A percentile compares a stretch with the other conserved stretches of the same genome.
phyloP scores from a whole-genome alignment of 2,113 vertebrate species.

The Puntigrus tetrazona region DNA sequence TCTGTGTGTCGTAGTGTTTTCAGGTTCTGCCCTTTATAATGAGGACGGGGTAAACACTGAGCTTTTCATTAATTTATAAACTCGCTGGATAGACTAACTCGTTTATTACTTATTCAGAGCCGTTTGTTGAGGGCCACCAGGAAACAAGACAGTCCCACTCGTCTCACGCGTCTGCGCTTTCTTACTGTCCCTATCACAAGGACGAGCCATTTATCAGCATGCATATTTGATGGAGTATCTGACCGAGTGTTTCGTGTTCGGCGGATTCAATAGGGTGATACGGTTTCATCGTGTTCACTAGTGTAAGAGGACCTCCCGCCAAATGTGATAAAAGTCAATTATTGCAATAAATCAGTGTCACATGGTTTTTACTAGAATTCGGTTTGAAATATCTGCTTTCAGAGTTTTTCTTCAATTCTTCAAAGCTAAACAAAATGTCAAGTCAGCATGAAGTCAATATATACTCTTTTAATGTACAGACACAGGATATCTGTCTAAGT shows the following conservation, averaged over 20 bases:
- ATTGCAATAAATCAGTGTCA: slow-evolving; percentile 52
- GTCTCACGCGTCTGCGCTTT: neutral
- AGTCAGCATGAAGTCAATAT: too few relatives aligned
- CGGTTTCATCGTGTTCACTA: neutral
- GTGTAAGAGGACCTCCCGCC: neutral
- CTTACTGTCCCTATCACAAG: slow-evolving; percentile 13
- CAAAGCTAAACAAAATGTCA: too few relatives aligned
- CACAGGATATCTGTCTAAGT: too few relatives aligned
- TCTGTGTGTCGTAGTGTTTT: slow-evolving; percentile 40
- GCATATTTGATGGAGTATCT: slow-evolving; percentile 22
- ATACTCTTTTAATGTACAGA: too few relatives aligned
- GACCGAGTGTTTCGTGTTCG: neutral
- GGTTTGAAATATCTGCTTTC: neutral
- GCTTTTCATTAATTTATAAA: slow-evolving; percentile 86
- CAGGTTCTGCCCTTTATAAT: slow-evolving; percentile 39
- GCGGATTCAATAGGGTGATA: slow-evolving; percentile 3
- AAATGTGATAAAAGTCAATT: neutral
- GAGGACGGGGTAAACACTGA: slow-evolving; percentile 76
- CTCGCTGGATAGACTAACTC: slow-evolving; percentile 74
- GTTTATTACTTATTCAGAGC: slow-evolving; percentile 84
- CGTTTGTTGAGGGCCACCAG: slow-evolving; percentile 69
- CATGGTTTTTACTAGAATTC: slow-evolving; percentile 49
- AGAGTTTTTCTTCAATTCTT: too few relatives aligned
- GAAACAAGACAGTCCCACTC: slow-evolving; percentile 64
- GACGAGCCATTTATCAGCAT: slow-evolving; percentile 34